phyloP scores from a whole-genome alignment of 2,888 invertebrate genomes.

The Brenthis daphne region DNA sequence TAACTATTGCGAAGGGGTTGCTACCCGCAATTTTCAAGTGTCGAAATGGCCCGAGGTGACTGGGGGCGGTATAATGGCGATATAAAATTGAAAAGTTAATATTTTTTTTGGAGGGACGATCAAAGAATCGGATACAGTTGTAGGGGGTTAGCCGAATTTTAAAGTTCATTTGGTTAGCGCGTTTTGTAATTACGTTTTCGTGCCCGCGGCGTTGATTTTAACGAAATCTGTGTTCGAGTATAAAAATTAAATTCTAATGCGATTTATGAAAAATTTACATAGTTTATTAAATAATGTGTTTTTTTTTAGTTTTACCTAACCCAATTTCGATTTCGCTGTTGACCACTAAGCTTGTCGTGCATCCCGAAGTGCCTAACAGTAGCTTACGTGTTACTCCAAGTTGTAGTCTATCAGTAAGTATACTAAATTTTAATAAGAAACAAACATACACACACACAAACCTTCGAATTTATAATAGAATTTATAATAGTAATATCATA shows the following conservation, averaged over 20 bases:
- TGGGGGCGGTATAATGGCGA: constrained; percentile 24
- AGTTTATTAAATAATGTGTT: too few species aligned
- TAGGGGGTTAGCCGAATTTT: constrained; percentile 12
- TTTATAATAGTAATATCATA: too few species aligned
- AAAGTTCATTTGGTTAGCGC: constrained; percentile 16
- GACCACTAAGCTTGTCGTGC: too few species aligned
- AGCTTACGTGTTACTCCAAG: too few species aligned
- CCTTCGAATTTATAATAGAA: too few species aligned
- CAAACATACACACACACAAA: too few species aligned
- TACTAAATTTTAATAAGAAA: too few species aligned
- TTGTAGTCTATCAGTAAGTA: too few species aligned
- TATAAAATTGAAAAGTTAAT: constrained; percentile 31
- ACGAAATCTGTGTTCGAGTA: background rate
- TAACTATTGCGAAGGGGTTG: constrained; percentile 4
- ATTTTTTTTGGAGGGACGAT: constrained; percentile 10
- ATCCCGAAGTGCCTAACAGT: too few species aligned
- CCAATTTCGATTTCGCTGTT: too few species aligned
- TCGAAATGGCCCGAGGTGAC: constrained; percentile 28
- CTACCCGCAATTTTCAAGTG: constrained; percentile 23
- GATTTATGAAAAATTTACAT: too few species aligned
- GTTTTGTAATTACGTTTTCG: constrained; percentile 11
- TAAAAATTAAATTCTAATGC: background rate
- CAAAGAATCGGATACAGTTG: background rate
- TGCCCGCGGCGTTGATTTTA: background rate
- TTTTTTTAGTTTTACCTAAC: too few species aligned